phyloP scores from a whole-genome alignment of 2,113 vertebrate genomes.

The Anthoscopus minutus region DNA sequence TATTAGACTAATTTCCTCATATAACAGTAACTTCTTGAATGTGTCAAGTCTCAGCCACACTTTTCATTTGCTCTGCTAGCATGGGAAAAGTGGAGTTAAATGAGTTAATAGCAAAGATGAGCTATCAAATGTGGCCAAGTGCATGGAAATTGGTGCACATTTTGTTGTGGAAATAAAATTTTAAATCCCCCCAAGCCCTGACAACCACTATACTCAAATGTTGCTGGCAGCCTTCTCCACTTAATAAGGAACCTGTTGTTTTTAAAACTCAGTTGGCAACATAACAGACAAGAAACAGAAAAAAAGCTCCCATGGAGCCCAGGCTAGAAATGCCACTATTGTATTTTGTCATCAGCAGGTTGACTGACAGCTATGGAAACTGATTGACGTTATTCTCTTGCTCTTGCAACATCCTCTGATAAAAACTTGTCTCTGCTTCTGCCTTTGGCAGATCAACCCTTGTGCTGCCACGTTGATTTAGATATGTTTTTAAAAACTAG shows the following conservation, averaged over 20 bases:
- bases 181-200: neutral
- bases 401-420: neutral
- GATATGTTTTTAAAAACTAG: neutral
- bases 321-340: neutral
- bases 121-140: neutral
- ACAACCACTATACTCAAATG: neutral
- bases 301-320: neutral
- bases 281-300: conserved; percentile 1
- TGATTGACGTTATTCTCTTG: neutral
- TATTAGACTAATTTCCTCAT: neutral
- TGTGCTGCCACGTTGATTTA: neutral
- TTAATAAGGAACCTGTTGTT: conserved; percentile 45
- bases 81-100: neutral
- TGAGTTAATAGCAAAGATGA: neutral
- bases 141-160: neutral
- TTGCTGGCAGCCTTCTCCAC: conserved; percentile 7
- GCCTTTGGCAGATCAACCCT: neutral
- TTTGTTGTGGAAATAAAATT: conserved; percentile 7
- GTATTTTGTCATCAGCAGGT: neutral
- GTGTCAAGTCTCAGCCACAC: neutral
- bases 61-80: neutral
- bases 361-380: neutral
- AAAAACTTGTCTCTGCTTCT: neutral
- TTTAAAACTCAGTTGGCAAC: conserved; percentile 25
- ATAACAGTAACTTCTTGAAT: neutral